These are phyloP conservation scores for Chroicocephalus ridibundus DNA, from an alignment of 2,113 vertebrate species.

Conservation along the genomic window DNA sequence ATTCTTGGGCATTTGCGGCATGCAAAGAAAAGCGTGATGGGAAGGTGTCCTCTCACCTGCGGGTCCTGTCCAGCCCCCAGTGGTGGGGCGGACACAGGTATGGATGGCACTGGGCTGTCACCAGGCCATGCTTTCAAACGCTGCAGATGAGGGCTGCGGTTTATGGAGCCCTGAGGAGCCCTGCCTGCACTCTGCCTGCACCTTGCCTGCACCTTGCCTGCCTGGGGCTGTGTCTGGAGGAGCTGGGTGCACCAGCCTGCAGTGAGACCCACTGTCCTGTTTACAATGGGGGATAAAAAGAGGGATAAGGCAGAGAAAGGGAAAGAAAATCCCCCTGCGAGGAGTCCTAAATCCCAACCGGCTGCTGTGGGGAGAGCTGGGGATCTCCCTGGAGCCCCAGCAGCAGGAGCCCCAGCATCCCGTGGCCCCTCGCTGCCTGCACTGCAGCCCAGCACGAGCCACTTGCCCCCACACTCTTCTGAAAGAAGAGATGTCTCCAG, in stretches of 20 bases:
- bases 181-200: not conserved
- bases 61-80: not conserved
- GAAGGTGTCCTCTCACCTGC: fast-evolving
- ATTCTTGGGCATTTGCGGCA: not conserved
- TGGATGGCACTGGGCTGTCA: not conserved
- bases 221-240: fast-evolving
- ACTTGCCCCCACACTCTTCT: not conserved
- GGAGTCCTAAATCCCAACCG: not conserved
- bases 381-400: not conserved
- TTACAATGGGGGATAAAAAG: not conserved
- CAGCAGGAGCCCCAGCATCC: not conserved
- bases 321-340: fast-evolving
- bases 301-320: not conserved
- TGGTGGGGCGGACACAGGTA: fast-evolving
- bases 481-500: not conserved
- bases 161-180: not conserved
- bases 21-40: not conserved
- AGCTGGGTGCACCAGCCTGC: not conserved
- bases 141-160: not conserved
- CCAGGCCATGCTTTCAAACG: not conserved
- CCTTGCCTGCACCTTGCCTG: not conserved
- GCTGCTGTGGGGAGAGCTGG: not conserved
- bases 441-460: not conserved
- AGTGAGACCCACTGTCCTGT: not conserved
- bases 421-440: not conserved